Evolutionary conservation across 2,797 vertebrate species (phyloP), one percentile per base, ranked within the genome.

Genomic region (Phalanger gymnotis): DNA sequence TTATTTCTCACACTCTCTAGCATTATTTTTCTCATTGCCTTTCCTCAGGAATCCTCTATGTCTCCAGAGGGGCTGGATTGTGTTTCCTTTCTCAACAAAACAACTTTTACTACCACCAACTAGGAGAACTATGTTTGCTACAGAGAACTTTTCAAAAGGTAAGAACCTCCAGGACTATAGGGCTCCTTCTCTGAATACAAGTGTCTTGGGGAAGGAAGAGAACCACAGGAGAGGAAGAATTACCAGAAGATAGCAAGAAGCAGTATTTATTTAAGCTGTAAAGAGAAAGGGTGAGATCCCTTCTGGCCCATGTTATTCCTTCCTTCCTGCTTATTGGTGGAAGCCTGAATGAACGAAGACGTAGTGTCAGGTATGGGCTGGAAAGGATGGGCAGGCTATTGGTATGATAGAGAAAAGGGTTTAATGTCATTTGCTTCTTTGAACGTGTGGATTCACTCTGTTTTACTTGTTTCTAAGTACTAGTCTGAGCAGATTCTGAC

Each of bases 131-230:
- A 98, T 92, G 96, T 0, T 0, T 99, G 99, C 98, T 99, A 99
- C 97, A 31, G 92, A 28, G 97, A 99, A 56, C 98, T 99, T 95
- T 99, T 99, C 93, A 0, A 94, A 96, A 99, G 98, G 99, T 99
- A 97, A 96, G 97, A 19, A 58, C 47, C 30, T 91, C 52, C 55
- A 58, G 58, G 28, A 16, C 54, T 47, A 40, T 34, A 87, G 34
- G 27, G 31, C 12, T 81, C 40, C 28, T 91, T 52, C 28, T 91
- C 52, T 81, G 91, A 25, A 90, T 54, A 56, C 25, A 61, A 12
- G 58, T 61, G 90, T 57, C 27, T 12, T 56, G 81, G 47, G 53
- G 53, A 54, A 13, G 54, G 28, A 92, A 87, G 52, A 40, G 56
- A 40, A 40, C 30, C 57, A 47, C 30, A 54, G 93, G 92, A 54